Evolutionary conservation across 2,113 vertebrate species (phyloP).

Genomic region (Semicossyphus pulcher): DNA sequence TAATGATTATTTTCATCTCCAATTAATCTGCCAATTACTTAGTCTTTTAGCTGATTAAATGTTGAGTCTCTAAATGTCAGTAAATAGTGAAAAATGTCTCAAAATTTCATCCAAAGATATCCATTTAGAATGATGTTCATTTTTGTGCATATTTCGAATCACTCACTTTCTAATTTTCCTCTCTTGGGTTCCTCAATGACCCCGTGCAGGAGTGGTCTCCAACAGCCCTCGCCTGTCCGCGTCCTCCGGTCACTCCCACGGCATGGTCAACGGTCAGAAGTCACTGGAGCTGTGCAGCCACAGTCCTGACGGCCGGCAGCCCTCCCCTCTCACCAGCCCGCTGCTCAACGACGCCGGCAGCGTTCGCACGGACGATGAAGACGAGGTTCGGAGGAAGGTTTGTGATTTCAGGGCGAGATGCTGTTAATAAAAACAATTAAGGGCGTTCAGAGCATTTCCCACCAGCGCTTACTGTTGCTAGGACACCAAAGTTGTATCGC

Average conservation of each 20-base stretch:
- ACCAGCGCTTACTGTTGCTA: too few relatives aligned
- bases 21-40: background rate
- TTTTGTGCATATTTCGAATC: background rate
- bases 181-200: background rate
- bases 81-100: background rate
- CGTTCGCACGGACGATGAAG: conserved; percentile 92
- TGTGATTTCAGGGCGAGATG: conserved; percentile 32
- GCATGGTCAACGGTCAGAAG: conserved; percentile 86
- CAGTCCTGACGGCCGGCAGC: conserved; percentile 90
- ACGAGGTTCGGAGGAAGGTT: conserved; percentile 95
- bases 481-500: too few relatives aligned
- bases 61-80: conserved; percentile 9
- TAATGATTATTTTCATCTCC: background rate
- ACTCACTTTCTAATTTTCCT: conserved; percentile 20
- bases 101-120: background rate
- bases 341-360: conserved; percentile 90
- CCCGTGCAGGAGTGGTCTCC: conserved; percentile 85
- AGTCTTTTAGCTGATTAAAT: background rate
- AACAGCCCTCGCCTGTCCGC: conserved; percentile 91
- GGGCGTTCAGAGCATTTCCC: too few relatives aligned
- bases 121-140: too few relatives aligned
- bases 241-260: conserved; percentile 89
- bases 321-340: conserved; percentile 94
- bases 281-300: conserved; percentile 87
- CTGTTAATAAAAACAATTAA: background rate